Evolutionary conservation across 1,140 invertebrate species (phyloP).

Genomic region (Adelges cooleyi): DNA sequence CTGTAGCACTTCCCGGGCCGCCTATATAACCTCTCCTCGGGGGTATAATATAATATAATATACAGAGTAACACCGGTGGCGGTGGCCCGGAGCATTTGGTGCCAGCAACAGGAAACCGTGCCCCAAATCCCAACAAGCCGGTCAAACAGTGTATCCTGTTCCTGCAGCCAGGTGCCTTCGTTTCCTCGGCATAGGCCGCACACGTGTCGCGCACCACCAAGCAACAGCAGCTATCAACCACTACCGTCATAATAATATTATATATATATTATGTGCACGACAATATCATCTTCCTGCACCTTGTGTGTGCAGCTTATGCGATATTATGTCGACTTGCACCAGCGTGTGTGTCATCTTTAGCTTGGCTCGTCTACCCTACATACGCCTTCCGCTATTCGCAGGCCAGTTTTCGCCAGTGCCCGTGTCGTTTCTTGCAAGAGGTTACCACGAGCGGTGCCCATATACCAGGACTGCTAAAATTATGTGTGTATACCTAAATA

Average conservation of each 20-base stretch:
- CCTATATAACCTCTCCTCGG: not conserved
- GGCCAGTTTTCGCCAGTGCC: too few relatives aligned
- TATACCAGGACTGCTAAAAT: too few relatives aligned
- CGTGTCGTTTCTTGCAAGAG: too few relatives aligned
- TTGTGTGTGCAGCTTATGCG: slow-evolving; percentile 16
- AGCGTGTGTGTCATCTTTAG: too few relatives aligned
- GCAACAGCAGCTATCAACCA: not conserved
- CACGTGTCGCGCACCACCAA: not conserved
- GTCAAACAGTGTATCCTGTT: slow-evolving; percentile 27
- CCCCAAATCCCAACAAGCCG: slow-evolving; percentile 25
- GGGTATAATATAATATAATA: too few relatives aligned
- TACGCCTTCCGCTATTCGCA: too few relatives aligned
- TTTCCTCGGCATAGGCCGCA: not conserved
- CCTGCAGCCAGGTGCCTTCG: slow-evolving; percentile 18
- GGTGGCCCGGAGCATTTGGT: not conserved
- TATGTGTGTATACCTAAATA: too few relatives aligned
- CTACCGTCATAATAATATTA: not conserved
- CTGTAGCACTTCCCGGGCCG: not conserved
- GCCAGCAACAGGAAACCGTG: slow-evolving; percentile 27
- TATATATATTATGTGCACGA: too few relatives aligned
- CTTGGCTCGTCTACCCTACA: too few relatives aligned
- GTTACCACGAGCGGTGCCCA: too few relatives aligned
- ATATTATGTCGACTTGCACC: too few relatives aligned
- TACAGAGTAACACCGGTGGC: not conserved
- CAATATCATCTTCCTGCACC: slow-evolving; percentile 9